These are phyloP conservation scores for Coenonympha glycerion DNA, from an alignment of 2,888 invertebrate genomes.

Conservation along the genomic window DNA sequence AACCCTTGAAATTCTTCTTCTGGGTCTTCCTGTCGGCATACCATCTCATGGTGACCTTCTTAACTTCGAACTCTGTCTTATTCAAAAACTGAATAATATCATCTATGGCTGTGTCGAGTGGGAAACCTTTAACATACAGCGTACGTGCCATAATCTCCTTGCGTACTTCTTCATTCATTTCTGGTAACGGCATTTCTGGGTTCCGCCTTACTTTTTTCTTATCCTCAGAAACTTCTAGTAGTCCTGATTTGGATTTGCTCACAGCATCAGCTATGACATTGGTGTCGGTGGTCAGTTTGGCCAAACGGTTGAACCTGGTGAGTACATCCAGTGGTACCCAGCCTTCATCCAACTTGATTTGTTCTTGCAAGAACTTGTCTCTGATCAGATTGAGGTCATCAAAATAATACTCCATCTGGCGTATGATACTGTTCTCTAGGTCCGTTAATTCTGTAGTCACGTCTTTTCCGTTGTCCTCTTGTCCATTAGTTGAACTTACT, in stretches of 20 bases:
- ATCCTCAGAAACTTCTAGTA: constrained; percentile 84
- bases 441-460: constrained; percentile 43
- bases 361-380: constrained; percentile 94
- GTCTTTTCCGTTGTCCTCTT: constrained; percentile 30
- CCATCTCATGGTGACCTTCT: constrained; percentile 79
- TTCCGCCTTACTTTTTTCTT: constrained; percentile 83
- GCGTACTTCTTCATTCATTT: constrained; percentile 87
- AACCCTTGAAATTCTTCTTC: constrained; percentile 88
- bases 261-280: constrained; percentile 84
- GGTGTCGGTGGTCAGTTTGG: constrained; percentile 80
- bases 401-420: constrained; percentile 81
- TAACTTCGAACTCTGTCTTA: constrained; percentile 79
- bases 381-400: constrained; percentile 92
- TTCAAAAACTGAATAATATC: constrained; percentile 84
- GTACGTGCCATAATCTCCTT: constrained; percentile 85
- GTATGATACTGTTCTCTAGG: constrained; percentile 78
- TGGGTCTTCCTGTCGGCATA: constrained; percentile 79
- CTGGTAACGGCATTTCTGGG: constrained; percentile 85
- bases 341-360: constrained; percentile 89
- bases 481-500: constrained; percentile 38
- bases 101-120: constrained; percentile 80
- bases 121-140: constrained; percentile 92
- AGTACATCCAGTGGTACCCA: constrained; percentile 92
- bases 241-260: constrained; percentile 81
- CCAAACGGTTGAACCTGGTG: constrained; percentile 91